Evolutionary conservation across 2,113 vertebrate species (phyloP), one percentile per base, ranked within the genome.

Genomic region (Rhinopomastus cyanomelas): DNA sequence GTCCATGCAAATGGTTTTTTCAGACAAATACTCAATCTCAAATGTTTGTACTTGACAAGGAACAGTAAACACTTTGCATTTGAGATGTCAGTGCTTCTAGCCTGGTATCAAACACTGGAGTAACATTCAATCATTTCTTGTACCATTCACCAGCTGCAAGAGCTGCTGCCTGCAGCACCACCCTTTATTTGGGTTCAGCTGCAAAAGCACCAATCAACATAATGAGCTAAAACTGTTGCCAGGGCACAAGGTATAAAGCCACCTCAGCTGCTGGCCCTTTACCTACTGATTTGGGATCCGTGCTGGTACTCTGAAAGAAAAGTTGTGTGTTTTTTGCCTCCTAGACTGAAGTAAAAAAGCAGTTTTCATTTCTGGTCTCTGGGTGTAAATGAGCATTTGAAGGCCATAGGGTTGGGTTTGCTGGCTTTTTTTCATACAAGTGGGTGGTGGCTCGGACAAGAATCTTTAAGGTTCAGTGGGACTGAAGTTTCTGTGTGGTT

Each of bases 241-340:
- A 25, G 46, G 48, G 27, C 29, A 32, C n/a, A 8, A 62, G 32
- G 11, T 42, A 5, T 32, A 16, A 2, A 51, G 30, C 1, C 17
- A 26, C 10, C 29, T 67, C 32, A 60, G 48, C 36, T 11, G 3
- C 1, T 0, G 0, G 0, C 0, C 1, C 2, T 1, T 17, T 0
- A 3, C 11, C 1, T 64, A 34, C 4, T 44, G 3, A 0, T 3
- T 0, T 57, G 12, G 21, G 16, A 0, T 1, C 39, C 0, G 0
- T 20, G 2, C 0, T 0, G 7, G 6, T 30, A 5, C 1, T 59
- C 1, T 46, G 5, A 12, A 42, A 15, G 11, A 42, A 42, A 42
- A 11, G 11, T 42, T 42, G 39, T 12, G 39, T 11, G 15, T 42
- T 42, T 42, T 42, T 42, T 42, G 48, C 46, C 49, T 51, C 19